Conservation (phyloP, 2,888 invertebrate species). For the Chymomyza caudatula region DNA sequence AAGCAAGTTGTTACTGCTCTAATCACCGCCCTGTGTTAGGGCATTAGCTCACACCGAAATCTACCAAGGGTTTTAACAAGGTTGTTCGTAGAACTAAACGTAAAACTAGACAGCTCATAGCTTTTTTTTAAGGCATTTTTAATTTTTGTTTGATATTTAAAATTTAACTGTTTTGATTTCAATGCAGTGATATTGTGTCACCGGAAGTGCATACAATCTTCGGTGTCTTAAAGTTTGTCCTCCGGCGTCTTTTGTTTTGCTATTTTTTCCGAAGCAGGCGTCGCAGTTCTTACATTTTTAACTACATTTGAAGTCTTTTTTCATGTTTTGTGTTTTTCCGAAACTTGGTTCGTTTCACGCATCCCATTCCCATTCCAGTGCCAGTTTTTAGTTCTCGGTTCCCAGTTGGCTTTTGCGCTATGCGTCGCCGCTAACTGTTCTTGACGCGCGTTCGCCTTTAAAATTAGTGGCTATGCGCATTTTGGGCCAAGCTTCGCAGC, state of each 20-base stretch:
- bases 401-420: background rate
- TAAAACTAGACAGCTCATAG: no score
- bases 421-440: conserved; percentile 51
- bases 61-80: no score
- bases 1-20: no score
- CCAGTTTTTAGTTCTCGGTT: background rate
- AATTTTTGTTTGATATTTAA: no score
- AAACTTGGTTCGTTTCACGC: conserved; percentile 37
- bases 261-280: background rate
- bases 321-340: conserved; percentile 19
- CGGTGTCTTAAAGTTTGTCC: background rate
- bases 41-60: no score
- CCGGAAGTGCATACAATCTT: background rate
- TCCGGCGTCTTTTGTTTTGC: conserved; percentile 1
- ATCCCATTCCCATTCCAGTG: conserved; percentile 37
- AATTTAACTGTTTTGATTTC: no score
- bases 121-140: no score
- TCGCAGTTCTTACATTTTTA: conserved; percentile 53
- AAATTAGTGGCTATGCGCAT: conserved; percentile 53
- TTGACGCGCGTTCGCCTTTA: conserved; percentile 63
- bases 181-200: no score
- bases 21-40: no score
- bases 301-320: conserved; percentile 45
- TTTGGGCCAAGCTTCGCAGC: background rate
- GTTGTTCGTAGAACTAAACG: no score